A percentile compares a stretch with the other conserved stretches of the same genome.
Evolutionary conservation across 2,888 invertebrate genomes (phyloP).

Genomic region (Hypomecis punctinalis): DNA sequence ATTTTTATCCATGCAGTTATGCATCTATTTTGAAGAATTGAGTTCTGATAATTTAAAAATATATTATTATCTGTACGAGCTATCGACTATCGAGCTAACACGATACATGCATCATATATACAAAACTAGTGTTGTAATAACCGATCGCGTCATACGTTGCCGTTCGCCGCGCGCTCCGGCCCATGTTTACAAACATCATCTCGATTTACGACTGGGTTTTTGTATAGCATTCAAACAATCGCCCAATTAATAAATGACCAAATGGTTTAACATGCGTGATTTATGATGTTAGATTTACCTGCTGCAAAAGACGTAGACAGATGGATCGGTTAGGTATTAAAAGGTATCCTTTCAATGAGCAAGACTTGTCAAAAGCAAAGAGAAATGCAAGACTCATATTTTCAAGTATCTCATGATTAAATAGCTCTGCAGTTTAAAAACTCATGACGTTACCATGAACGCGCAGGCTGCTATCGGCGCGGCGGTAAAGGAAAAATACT

Average conservation of each 20-base stretch:
- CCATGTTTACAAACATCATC: constrained; percentile 39
- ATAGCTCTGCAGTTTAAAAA: not conserved
- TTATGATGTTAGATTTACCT: not conserved
- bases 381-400: no score
- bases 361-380: no score
- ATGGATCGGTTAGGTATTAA: not conserved
- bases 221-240: constrained; percentile 35
- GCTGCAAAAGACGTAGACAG: not conserved
- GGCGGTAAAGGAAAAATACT: not conserved
- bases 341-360: not conserved
- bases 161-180: constrained; percentile 8
- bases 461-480: not conserved
- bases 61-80: no score
- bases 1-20: no score
- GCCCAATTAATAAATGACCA: constrained; percentile 25
- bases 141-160: not conserved
- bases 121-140: constrained; percentile 3
- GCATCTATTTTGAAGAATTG: no score
- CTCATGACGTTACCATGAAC: not conserved
- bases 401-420: no score
- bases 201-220: constrained; percentile 22
- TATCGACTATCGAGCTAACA: not conserved
- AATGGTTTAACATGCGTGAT: not conserved
- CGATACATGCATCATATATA: not conserved
- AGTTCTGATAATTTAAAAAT: no score